These are phyloP conservation scores for Drosophila jambulina DNA, from an alignment of 1,140 invertebrate genomes.

Conservation along the genomic window DNA sequence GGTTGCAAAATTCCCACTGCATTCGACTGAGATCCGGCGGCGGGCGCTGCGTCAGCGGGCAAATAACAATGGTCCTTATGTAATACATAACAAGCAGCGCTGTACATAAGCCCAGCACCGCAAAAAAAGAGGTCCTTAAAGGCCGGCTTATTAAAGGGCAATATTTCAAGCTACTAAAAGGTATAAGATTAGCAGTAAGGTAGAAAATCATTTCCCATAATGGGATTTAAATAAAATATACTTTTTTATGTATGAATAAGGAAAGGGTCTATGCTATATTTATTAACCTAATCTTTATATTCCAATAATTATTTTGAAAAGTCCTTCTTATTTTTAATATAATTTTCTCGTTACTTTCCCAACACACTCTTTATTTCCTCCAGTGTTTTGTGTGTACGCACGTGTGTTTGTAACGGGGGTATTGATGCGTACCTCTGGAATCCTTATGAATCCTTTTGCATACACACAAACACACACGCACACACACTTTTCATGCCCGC, in stretches of 20 bases:
- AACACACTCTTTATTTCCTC: neutral
- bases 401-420: conserved; percentile 32
- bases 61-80: conserved; percentile 81
- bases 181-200: no score
- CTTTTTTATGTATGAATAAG: no score
- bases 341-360: no score
- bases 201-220: neutral
- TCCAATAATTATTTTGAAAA: neutral
- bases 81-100: conserved; percentile 68
- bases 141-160: neutral
- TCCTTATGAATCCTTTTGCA: conserved; percentile 81
- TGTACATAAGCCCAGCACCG: conserved; percentile 44
- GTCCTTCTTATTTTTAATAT: no score
- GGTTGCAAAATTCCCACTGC: conserved; percentile 79
- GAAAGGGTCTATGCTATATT: neutral
- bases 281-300: neutral
- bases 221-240: no score
- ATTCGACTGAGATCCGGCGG: conserved; percentile 65
- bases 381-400: conserved; percentile 16
- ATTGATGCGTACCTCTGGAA: conserved; percentile 67
- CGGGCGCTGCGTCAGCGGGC: conserved; percentile 61
- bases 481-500: conserved; percentile 52
- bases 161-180: neutral
- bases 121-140: neutral
- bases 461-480: conserved; percentile 7